Conservation (phyloP, 37 sponge, comb jelly and placozoan species). For the Amphimedon queenslandica region DNA sequence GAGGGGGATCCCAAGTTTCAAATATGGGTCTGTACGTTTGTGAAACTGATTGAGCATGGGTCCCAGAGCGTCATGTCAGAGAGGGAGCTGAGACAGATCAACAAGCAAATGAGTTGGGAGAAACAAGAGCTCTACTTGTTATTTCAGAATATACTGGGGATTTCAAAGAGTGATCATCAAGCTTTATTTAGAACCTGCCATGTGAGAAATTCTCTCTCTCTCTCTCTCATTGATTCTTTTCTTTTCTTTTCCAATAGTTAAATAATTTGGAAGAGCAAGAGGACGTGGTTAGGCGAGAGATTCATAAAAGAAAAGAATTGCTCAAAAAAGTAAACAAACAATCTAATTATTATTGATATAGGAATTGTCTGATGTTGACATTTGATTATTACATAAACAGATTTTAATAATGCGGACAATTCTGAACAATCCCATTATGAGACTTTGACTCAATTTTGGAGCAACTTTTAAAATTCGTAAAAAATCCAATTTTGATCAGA, state of each 20-base stretch:
- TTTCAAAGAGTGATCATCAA: not conserved
- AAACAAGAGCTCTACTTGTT: not conserved
- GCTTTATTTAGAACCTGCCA: not conserved
- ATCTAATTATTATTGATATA: too few species aligned
- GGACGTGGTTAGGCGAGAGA: slow-evolving; percentile 60
- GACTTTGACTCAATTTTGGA: too few species aligned
- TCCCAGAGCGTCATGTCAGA: not conserved
- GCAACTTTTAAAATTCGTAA: too few species aligned
- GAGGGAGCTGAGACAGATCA: too few species aligned
- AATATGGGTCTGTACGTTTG: slow-evolving; percentile 26
- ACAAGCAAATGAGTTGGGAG: not conserved
- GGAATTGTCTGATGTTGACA: too few species aligned
- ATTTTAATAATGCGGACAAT: too few species aligned
- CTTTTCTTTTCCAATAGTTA: slow-evolving; percentile 35
- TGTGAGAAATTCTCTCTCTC: not conserved
- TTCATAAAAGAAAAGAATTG: slow-evolving; percentile 50
- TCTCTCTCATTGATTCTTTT: not conserved
- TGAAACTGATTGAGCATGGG: slow-evolving; percentile 37
- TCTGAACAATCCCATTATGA: too few species aligned
- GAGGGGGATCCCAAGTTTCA: slow-evolving; percentile 9
- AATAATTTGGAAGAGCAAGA: slow-evolving; percentile 75
- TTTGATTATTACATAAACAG: too few species aligned
- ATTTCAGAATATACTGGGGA: not conserved
- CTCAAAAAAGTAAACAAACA: slow-evolving; percentile 10
- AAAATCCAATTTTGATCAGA: too few species aligned